Percentiles rank a stretch among this genome's conserved stretches.
Conservation (phyloP, 2,113 vertebrate species). For the Leuciscus idus region DNA sequence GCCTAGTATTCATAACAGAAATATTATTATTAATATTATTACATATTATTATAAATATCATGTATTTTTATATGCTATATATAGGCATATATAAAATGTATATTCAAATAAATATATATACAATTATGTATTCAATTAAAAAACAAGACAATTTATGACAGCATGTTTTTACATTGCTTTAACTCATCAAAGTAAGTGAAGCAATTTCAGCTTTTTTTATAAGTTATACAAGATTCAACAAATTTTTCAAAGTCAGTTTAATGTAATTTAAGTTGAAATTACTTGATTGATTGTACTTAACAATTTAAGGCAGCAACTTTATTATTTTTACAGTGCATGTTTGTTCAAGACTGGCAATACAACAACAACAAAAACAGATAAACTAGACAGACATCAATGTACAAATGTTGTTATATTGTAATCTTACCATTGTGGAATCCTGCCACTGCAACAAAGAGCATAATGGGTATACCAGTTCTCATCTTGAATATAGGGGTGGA, state of each 20-base stretch:
- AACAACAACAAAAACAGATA: no score
- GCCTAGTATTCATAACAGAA: background rate
- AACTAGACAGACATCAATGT: background rate
- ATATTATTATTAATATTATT: background rate
- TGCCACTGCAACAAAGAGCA: constrained; percentile 65
- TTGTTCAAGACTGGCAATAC: background rate
- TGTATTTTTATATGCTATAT: no score
- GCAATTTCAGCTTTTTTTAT: no score
- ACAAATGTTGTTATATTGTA: background rate
- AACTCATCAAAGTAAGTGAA: no score
- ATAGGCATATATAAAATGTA: no score
- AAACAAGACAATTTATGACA: background rate
- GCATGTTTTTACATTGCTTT: no score
- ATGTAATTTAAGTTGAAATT: no score
- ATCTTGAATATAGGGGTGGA: constrained; percentile 57
- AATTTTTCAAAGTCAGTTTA: no score
- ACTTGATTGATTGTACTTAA: no score
- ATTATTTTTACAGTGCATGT: background rate
- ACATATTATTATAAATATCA: background rate
- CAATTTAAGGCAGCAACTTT: no score
- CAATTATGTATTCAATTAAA: background rate
- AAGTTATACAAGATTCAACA: no score
- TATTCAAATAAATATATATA: no score
- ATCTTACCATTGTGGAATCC: constrained; percentile 70
- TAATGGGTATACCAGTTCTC: constrained; percentile 61